Percentiles rank a stretch among this genome's conserved stretches.
phyloP scores from a whole-genome alignment of 2,888 invertebrate genomes.

The Agrotis ipsilon region DNA sequence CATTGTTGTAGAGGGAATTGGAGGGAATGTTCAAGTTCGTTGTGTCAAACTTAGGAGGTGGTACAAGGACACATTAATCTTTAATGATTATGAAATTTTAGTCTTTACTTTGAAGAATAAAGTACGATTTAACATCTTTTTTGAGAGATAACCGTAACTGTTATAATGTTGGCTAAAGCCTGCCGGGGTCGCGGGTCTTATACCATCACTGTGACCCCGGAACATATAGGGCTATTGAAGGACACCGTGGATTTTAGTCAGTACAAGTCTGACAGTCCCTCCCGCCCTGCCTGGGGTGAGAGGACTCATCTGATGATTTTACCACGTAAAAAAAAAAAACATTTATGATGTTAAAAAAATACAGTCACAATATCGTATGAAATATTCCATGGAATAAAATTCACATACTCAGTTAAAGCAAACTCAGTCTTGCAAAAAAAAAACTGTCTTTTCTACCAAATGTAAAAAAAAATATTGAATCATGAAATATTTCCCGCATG shows the following conservation, averaged over 20 bases:
- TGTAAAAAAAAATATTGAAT: neutral
- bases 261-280: no score
- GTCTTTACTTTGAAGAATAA: constrained; percentile 7
- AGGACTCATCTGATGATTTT: no score
- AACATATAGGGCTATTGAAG: no score
- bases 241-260: no score
- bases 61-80: constrained; percentile 28
- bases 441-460: constrained; percentile 2
- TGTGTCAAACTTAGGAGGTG: constrained; percentile 43
- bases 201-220: no score
- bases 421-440: neutral
- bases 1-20: constrained; percentile 37
- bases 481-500: neutral
- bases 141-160: neutral
- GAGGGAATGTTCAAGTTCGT: constrained; percentile 33
- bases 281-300: no score
- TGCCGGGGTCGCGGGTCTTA: no score
- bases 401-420: neutral
- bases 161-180: no score
- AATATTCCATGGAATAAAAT: neutral
- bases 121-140: neutral
- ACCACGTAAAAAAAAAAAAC: no score
- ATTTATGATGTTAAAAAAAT: no score
- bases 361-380: neutral
- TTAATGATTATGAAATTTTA: constrained; percentile 20